A percentile compares a stretch with the other conserved stretches of the same genome.
Evolutionary conservation across 2,888 invertebrate species (phyloP).

Genomic region (Oscheius sp.): DNA sequence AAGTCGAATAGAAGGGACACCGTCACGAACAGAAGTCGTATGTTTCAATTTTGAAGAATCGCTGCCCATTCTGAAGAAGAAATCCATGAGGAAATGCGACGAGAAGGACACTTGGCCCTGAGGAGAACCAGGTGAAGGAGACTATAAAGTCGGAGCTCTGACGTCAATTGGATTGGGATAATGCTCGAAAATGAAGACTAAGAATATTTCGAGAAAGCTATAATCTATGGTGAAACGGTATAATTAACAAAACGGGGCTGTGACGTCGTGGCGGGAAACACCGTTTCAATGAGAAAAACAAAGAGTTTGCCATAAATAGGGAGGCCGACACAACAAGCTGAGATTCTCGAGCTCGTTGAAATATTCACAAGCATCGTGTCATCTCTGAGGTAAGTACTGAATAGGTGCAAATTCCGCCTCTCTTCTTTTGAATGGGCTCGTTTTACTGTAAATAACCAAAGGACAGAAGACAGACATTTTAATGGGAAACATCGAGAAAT

Average conservation of each 20-base stretch:
- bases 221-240: conserved; percentile 9
- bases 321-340: not conserved
- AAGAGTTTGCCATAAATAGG: not conserved
- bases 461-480: no score
- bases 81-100: not conserved
- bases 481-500: no score
- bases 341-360: not conserved
- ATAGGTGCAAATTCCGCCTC: no score
- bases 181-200: not conserved
- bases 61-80: conserved; percentile 38
- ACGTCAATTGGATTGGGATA: conserved; percentile 8
- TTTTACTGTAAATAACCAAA: no score
- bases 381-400: conserved; percentile 1
- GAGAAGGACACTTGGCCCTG: conserved; percentile 4
- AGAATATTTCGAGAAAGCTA: no score
- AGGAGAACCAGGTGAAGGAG: conserved; percentile 19
- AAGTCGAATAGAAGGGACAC: conserved; percentile 40
- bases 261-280: not conserved
- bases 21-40: conserved; percentile 22
- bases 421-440: no score
- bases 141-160: conserved; percentile 11
- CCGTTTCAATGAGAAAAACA: not conserved
- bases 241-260: not conserved
- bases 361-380: not conserved
- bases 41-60: conserved; percentile 38